Base-by-base conservation (phyloP, 2,113 vertebrate species). In the Seriola rivoliana region DNA sequence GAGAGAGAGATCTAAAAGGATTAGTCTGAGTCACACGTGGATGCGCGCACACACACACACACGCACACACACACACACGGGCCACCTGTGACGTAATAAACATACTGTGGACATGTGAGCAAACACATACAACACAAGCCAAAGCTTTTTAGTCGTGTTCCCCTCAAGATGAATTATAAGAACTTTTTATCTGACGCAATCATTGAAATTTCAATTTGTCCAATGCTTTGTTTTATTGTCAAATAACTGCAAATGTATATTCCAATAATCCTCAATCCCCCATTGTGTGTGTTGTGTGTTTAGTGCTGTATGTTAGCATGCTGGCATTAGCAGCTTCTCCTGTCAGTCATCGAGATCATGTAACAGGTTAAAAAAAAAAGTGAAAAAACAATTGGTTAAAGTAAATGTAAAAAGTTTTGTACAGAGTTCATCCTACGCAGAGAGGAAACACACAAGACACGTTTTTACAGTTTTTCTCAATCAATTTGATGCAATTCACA, bases 21-120 rank as follows among this genome's bases (percentile, higher is more conserved):
- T 94, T 93, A 92, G 86, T 89, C 90, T 91, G 88, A 91, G 85
- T 80, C 85, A 58, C 84, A 85, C 57, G 44, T 76, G 81, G 80
- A 67, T n/a, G 38, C 16, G 64, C 65, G 32, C 48, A 8, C 55
- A 57, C 38, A 63, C 12, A 63, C 38, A 58, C 66, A 60, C 60
- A 38, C 21, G 36, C 55, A 57, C 50, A 78, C 46, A 73, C 50
- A n/a, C 65, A 13, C 42, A 44, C 70, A 68, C 17, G 34, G 21
- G 65, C 68, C 64, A 19, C 42, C 32, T 25, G 16, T 21, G 25
- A 48, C 23, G 50, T 66, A 59, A 78, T 36, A 52, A 68, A 60
- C 58, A 78, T 11, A 73, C 16, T 54, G 66, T 36, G 25, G 42
- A 71, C 60, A 76, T 42, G 23, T 40, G 55, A 23, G 48, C 17